Percentiles rank a stretch among this genome's conserved stretches.
These are phyloP conservation scores for Pseudochirops cupreus DNA, from an alignment of 2,797 vertebrate species.

Conservation along the genomic window DNA sequence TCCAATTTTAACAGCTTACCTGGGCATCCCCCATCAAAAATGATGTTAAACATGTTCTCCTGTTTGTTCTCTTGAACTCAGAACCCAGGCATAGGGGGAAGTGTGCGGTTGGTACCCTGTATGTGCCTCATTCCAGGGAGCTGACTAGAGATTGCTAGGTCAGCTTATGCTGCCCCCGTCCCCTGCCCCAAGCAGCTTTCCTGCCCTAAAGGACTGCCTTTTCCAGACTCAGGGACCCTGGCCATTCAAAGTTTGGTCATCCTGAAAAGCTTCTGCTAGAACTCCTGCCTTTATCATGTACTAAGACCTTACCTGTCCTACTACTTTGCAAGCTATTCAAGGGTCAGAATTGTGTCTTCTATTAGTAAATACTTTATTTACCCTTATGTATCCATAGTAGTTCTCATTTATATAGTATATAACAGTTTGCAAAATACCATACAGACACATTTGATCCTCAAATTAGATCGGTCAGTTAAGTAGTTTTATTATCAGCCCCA, in stretches of 20 bases:
- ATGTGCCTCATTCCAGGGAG: background rate
- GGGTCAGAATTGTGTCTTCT: background rate
- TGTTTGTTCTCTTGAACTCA: background rate
- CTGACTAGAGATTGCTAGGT: background rate
- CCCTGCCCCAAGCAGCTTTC: background rate
- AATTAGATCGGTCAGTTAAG: background rate
- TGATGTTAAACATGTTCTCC: background rate
- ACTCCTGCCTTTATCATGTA: background rate
- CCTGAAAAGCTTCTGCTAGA: background rate
- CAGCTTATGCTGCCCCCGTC: background rate
- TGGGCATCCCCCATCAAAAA: background rate
- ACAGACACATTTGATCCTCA: background rate
- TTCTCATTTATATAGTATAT: background rate
- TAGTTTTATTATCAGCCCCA: background rate
- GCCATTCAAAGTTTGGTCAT: background rate
- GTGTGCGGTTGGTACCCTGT: background rate
- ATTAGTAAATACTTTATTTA: background rate
- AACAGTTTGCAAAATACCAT: background rate
- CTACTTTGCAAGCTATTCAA: background rate
- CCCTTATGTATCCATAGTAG: background rate
- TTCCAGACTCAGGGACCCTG: background rate
- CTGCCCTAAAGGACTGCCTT: background rate
- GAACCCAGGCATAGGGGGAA: background rate
- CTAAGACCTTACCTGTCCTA: background rate
- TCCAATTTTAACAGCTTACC: background rate